Percentiles rank a stretch among this genome's conserved stretches.
phyloP scores from a whole-genome alignment of 2,113 vertebrate species.

The Bathybates hornii region DNA sequence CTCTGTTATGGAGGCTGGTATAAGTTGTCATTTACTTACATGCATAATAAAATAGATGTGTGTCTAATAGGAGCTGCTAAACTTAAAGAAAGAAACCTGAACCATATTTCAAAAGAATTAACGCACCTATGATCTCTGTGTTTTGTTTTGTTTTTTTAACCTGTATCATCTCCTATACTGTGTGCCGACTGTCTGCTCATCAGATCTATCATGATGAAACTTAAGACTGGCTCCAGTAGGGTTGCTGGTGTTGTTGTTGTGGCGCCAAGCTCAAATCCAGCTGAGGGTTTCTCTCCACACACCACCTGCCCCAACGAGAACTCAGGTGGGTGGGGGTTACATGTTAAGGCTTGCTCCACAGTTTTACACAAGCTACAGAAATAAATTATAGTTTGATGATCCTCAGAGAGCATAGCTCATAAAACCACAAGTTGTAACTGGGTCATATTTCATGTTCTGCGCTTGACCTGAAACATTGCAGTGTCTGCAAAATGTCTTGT shows the following conservation, averaged over 20 bases:
- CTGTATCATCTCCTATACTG: background rate
- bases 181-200: background rate
- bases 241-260: conserved; percentile 86
- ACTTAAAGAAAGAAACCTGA: background rate
- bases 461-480: background rate
- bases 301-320: conserved; percentile 85
- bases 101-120: background rate
- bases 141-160: background rate
- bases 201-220: conserved; percentile 79
- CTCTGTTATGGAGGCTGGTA: background rate
- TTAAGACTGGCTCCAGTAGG: conserved; percentile 74
- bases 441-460: background rate
- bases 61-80: background rate
- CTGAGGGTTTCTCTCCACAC: conserved; percentile 78
- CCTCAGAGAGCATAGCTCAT: background rate
- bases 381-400: background rate
- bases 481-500: background rate
- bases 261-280: conserved; percentile 61
- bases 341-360: background rate
- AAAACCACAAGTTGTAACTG: background rate
- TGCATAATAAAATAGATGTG: background rate
- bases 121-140: background rate
- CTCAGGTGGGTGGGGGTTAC: conserved; percentile 53
- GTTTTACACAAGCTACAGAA: background rate
- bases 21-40: background rate